A percentile compares a stretch with the other conserved stretches of the same genome.
Evolutionary conservation across 2,797 vertebrate species (phyloP).

Genomic region (Cryptoprocta ferox): DNA sequence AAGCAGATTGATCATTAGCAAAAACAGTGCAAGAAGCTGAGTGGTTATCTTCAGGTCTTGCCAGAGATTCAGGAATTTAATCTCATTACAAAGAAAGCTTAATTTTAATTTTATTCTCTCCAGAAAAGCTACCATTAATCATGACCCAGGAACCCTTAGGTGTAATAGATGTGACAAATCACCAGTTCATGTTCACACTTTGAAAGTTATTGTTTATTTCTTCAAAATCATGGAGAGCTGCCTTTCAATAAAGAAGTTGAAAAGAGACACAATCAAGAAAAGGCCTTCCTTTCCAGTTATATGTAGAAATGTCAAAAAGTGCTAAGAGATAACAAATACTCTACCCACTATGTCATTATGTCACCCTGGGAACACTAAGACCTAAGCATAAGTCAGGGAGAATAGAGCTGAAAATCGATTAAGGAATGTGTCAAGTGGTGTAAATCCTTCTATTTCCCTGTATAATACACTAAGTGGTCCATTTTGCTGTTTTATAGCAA

Average conservation of each 20-base stretch:
- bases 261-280: not conserved
- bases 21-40: not conserved
- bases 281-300: not conserved
- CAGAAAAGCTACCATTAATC: not conserved
- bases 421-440: not conserved
- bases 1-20: not conserved
- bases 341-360: not conserved
- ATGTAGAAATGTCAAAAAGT: not conserved
- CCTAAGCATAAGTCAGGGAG: not conserved
- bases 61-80: not conserved
- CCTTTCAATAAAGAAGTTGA: constrained; percentile 9
- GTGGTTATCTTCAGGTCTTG: not conserved
- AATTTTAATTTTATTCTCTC: constrained; percentile 1
- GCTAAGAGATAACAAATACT: not conserved
- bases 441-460: not conserved
- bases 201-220: not conserved
- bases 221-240: constrained; percentile 3
- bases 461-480: not conserved
- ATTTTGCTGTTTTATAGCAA: constrained; percentile 35
- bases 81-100: not conserved
- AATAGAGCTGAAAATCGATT: not conserved
- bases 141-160: not conserved
- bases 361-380: not conserved
- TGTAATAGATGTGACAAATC: not conserved
- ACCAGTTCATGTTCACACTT: not conserved